Evolutionary conservation across 2,113 vertebrate genomes (phyloP).

Genomic region (Silurus asotus): DNA sequence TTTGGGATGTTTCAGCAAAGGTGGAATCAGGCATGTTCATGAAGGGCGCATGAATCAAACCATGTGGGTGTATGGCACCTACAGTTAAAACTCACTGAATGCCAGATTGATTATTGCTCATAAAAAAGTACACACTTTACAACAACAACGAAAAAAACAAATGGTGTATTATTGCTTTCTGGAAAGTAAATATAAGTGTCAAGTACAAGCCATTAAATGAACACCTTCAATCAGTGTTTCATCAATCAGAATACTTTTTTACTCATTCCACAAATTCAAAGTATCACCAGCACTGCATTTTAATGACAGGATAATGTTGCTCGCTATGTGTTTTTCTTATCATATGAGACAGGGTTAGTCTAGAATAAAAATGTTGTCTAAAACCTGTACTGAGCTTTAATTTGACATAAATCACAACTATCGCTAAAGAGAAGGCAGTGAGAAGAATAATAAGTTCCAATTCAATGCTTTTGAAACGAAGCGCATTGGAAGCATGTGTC

Average conservation of each 20-base stretch:
- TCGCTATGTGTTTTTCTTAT: neutral
- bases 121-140: neutral
- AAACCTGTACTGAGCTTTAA: no score
- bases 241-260: neutral
- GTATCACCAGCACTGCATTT: neutral
- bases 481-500: conserved; percentile 49
- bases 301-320: neutral
- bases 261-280: neutral
- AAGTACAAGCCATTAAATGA: neutral
- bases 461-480: conserved; percentile 52
- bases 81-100: neutral
- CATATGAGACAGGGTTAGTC: neutral
- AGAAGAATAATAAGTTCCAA: neutral
- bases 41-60: no score
- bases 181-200: neutral
- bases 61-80: neutral
- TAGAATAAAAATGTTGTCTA: no score
- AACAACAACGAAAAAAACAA: no score
- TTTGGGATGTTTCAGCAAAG: no score
- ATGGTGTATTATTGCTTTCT: no score
- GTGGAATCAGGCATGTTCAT: no score
- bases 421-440: fast-evolving
- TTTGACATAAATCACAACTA: no score
- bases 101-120: neutral
- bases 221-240: no score